Percentiles rank a stretch among this genome's conserved stretches.
Evolutionary conservation across 2,797 vertebrate genomes (phyloP).

Genomic region (Pantherophis alleghaniensis): DNA sequence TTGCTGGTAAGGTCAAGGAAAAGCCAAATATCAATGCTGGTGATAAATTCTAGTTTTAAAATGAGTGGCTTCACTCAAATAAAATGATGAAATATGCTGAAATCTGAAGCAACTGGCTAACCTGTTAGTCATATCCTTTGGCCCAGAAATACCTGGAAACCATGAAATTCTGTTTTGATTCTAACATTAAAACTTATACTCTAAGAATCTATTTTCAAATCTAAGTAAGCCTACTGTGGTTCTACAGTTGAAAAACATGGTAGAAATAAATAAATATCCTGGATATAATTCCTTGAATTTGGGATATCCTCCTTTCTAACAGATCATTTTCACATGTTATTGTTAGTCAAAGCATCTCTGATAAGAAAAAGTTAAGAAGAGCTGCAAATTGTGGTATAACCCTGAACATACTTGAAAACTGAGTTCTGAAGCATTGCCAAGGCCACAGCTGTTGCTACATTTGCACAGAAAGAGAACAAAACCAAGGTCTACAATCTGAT

Average conservation of each 20-base stretch:
- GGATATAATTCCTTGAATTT: background rate
- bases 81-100: conserved; percentile 1
- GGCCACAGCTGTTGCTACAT: conserved; percentile 7
- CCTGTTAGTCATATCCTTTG: background rate
- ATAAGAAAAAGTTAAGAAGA: background rate
- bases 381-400: background rate
- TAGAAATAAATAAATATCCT: background rate
- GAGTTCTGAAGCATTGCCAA: background rate
- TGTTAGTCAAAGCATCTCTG: background rate
- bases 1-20: background rate
- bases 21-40: background rate
- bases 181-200: too few relatives aligned
- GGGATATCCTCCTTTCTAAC: background rate
- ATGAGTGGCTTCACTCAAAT: background rate
- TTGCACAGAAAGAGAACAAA: background rate
- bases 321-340: background rate
- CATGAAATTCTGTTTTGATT: background rate
- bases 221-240: too few relatives aligned
- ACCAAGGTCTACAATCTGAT: background rate
- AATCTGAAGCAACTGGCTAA: background rate
- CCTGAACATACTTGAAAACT: background rate
- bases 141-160: background rate
- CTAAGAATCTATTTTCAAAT: background rate
- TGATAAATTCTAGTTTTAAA: background rate
- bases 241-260: background rate